Base-by-base conservation (phyloP, 2,113 vertebrate genomes). In the Archilochus colubris region DNA sequence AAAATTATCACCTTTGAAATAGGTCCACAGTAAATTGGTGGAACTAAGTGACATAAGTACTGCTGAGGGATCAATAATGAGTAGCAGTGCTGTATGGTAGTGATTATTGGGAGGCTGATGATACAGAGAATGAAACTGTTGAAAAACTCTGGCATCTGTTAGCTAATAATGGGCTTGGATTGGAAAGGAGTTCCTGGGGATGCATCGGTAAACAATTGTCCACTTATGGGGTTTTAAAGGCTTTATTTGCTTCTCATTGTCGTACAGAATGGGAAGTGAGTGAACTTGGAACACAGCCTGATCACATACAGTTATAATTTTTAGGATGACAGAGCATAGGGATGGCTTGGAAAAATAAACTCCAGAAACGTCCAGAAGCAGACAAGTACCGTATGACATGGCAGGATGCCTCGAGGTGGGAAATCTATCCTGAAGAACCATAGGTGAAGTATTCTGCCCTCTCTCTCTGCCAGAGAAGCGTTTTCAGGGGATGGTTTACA, bases 371-470 rank as follows among this genome's bases (percentile, higher is more conserved):
- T 66, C 5, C 14, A 62, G 64, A 50, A 84, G 30, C 31, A 50
- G 75, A 36, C 25, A 7, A 1, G 1, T 38, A 55, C 4, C 0
- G 0, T 55, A 18, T 75, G 33, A 55, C 12, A 18, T 19, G 54
- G 20, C 50, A 76, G 54, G 18, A 36, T 61, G 51, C 23, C 38
- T 75, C 0, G 3, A 58, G 50, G 3, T 54, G 31, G 30, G 54
- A 27, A 85, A 24, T 74, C 22, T 91, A 1, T 68, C 11, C 13
- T 31, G 25, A 43, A n/a, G 76, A 91, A 59, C 24, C 27, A 12
- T 20, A 72, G 48, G 22, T 64, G 33, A 57, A 72, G 30, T 22
- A 10, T 76, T 55, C 14, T 33, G 17, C 21, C 18, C 16, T 53
- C 9, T 79, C 9, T 64, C 4, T 28, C 11, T 76, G 24, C 48